Evolutionary conservation across 2,888 invertebrate genomes (phyloP).

Genomic region (Tetragonisca angustula): DNA sequence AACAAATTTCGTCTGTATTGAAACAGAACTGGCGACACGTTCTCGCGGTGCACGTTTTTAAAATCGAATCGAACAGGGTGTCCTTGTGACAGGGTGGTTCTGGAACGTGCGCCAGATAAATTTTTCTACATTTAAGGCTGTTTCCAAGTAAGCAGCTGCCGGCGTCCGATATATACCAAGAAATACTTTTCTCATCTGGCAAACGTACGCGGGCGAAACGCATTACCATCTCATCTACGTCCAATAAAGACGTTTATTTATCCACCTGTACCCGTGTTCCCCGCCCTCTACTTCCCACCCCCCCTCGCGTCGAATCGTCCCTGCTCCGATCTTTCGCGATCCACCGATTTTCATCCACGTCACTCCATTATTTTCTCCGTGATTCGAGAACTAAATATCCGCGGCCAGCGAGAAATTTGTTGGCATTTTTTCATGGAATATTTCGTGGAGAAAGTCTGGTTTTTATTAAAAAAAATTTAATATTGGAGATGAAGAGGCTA

Average conservation of each 20-base stretch:
- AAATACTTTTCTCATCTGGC: slow-evolving; percentile 44
- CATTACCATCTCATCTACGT: slow-evolving; percentile 56
- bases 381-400: not conserved
- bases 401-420: not conserved
- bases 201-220: slow-evolving; percentile 45
- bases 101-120: slow-evolving; percentile 19
- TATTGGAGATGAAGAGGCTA: not conserved
- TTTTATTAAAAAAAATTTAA: not conserved
- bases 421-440: not conserved
- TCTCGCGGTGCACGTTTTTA: too few relatives aligned
- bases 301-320: too few relatives aligned
- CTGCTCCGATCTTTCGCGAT: not conserved
- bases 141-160: slow-evolving; percentile 14
- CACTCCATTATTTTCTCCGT: not conserved
- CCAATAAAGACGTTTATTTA: slow-evolving; percentile 57
- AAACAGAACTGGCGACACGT: too few relatives aligned
- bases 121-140: slow-evolving; percentile 16
- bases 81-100: not conserved
- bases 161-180: slow-evolving; percentile 3
- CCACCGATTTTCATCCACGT: not conserved
- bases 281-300: not conserved
- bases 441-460: not conserved
- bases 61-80: not conserved
- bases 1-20: too few relatives aligned
- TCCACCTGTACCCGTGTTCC: slow-evolving; percentile 32